phyloP scores from a whole-genome alignment of 2,113 vertebrate species.

The Tragelaphus scriptus region DNA sequence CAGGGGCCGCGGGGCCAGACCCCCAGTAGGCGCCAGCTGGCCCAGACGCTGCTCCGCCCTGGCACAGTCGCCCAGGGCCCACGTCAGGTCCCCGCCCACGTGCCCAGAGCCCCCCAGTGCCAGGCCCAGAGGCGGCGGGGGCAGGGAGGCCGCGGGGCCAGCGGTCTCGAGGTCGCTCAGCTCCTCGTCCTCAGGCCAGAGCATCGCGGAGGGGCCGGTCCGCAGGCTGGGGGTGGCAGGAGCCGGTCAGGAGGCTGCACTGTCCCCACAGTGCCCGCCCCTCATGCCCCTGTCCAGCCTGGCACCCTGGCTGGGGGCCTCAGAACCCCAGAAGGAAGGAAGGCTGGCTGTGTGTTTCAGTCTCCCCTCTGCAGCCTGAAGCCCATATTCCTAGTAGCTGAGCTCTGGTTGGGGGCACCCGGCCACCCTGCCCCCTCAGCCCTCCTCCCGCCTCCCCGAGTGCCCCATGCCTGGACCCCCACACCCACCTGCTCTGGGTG shows the following conservation, averaged over 20 bases:
- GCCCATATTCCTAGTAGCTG: not conserved
- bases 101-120: constrained; percentile 49
- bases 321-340: not conserved
- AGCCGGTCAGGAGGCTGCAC: not conserved
- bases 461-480: not conserved
- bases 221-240: not conserved
- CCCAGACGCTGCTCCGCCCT: constrained; percentile 90
- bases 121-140: not conserved
- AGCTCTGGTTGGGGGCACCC: not conserved
- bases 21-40: constrained; percentile 84
- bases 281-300: not conserved
- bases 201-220: not conserved
- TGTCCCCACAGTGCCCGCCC: not conserved
- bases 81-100: constrained; percentile 87
- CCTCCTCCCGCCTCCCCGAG: too few relatives aligned
- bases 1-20: constrained; percentile 86
- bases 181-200: constrained; percentile 41
- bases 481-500: constrained; percentile 80
- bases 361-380: not conserved
- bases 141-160: not conserved
- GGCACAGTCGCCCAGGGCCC: constrained; percentile 90
- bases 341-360: not conserved
- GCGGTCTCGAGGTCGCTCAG: not conserved
- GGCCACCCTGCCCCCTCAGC: not conserved
- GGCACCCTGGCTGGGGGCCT: not conserved